Evolutionary conservation across 2,888 invertebrate species (phyloP), one percentile per base, ranked within the genome.

Genomic region (Drosophila kanekoi): DNA sequence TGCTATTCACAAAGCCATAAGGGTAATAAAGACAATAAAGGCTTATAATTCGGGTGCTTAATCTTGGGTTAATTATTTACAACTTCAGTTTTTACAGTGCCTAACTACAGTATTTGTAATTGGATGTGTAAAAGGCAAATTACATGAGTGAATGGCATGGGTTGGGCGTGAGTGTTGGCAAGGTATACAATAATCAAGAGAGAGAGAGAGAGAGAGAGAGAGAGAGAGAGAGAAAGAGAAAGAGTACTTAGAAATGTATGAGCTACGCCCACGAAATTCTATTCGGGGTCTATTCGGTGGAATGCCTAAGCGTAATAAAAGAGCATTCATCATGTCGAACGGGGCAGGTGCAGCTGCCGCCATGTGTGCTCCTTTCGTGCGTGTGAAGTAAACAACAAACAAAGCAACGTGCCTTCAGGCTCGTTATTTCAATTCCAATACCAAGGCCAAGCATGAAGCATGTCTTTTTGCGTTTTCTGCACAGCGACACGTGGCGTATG

Each of bases 161-260:
- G n/a, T 18, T 2, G 8, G 23, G 2, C 23, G 23, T 28, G 8
- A 28, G 4, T 28, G 37, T 33, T 16, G 16, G 13, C n/a, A 8
- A 16, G 59, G n/a, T 59, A 37, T 44, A 45, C 4, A 59, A 16
- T 41, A 41, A 59, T 20, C 40, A 44, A 23, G 28, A 9, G 28
- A 20, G 20, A 0, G 4, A 11, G 33, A 14, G 32, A 11, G 32
- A 1, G 6, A 4, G 4, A n/a, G 23, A 4, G 23, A 14, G 18
- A 6, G 18, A 16, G 11, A 4, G 37, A 23, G 53, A 43, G 66
- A 3, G 23, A 14, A 14, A 6, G 18, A 16, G 11, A 4, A 33
- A 23, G 53, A 44, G 66, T 69, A 70, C 77, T 81, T 83, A 72
- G 67, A 72, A 77, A 87, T 81, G 69, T 77, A 81, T 87, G 87